These are phyloP conservation scores for Paramisgurnus dabryanus DNA, from an alignment of 2,113 vertebrate genomes.

Conservation along the genomic window DNA sequence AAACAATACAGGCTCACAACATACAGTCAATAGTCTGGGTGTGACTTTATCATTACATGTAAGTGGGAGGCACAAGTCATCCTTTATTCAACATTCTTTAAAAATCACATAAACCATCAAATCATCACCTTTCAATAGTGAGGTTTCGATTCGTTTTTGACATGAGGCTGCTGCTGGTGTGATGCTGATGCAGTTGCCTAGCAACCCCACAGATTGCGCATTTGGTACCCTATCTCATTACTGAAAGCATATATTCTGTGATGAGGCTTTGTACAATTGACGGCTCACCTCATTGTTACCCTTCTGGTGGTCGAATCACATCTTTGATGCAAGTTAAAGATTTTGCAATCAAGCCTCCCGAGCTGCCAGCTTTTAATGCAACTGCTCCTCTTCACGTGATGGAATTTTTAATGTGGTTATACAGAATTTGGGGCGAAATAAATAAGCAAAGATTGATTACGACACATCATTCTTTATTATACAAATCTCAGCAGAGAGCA, in stretches of 20 bases:
- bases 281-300: slow-evolving; percentile 8
- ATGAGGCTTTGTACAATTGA: slow-evolving; percentile 33
- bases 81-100: slow-evolving; percentile 2
- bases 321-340: slow-evolving; percentile 44
- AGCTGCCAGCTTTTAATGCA: not conserved
- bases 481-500: not conserved
- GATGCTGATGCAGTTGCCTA: slow-evolving; percentile 72
- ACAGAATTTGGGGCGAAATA: not conserved
- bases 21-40: not conserved
- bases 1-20: not conserved
- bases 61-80: not conserved
- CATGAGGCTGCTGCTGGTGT: slow-evolving; percentile 51
- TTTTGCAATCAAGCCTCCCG: not conserved
- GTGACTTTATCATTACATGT: not conserved
- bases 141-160: slow-evolving; percentile 48
- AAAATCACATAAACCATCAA: slow-evolving; percentile 1
- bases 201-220: slow-evolving; percentile 67
- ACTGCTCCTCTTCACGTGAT: not conserved
- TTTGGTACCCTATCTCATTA: slow-evolving; percentile 56
- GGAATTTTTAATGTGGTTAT: not conserved
- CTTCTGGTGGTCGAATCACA: slow-evolving; percentile 24
- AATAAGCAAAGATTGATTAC: not conserved
- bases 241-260: slow-evolving; percentile 56
- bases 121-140: slow-evolving; percentile 11
- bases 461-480: not conserved